These are phyloP conservation scores for Pseudobourletiella spinata DNA, from an alignment of 1,140 invertebrate species.

Conservation along the genomic window DNA sequence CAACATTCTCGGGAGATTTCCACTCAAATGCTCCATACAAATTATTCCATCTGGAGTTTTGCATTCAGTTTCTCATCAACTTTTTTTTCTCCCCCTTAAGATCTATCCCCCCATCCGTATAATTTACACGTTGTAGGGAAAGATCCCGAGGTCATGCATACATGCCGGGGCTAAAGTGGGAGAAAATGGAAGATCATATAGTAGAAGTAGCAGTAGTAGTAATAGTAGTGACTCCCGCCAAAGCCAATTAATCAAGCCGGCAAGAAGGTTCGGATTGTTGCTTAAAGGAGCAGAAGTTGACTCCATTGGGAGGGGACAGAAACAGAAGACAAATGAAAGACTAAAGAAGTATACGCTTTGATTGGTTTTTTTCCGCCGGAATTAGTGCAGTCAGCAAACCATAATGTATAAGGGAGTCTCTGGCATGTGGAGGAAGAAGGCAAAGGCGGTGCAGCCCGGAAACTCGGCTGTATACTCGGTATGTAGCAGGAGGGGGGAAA, in stretches of 20 bases:
- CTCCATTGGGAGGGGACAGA: slow-evolving; percentile 7
- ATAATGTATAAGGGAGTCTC: neutral
- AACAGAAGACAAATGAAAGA: slow-evolving; percentile 13
- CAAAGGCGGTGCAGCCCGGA: neutral
- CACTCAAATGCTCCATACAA: no score
- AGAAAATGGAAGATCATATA: neutral
- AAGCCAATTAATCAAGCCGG: no score
- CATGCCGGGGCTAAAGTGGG: neutral
- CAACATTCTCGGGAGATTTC: no score
- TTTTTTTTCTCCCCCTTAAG: no score
- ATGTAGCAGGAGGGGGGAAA: no score
- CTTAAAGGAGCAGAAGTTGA: neutral
- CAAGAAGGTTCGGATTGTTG: no score
- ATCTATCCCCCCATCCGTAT: no score
- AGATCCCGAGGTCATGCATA: neutral
- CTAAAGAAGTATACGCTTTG: slow-evolving; percentile 2
- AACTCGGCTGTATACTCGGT: neutral
- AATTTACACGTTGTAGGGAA: no score
- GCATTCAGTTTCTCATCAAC: no score
- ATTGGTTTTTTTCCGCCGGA: slow-evolving; percentile 7
- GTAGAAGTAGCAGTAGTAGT: no score
- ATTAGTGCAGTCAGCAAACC: slow-evolving; percentile 21
- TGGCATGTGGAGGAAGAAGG: neutral
- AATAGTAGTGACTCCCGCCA: no score
- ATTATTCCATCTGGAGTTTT: no score